Conservation (phyloP, 2,113 vertebrate species). For the Myrmophylax atrothorax region DNA sequence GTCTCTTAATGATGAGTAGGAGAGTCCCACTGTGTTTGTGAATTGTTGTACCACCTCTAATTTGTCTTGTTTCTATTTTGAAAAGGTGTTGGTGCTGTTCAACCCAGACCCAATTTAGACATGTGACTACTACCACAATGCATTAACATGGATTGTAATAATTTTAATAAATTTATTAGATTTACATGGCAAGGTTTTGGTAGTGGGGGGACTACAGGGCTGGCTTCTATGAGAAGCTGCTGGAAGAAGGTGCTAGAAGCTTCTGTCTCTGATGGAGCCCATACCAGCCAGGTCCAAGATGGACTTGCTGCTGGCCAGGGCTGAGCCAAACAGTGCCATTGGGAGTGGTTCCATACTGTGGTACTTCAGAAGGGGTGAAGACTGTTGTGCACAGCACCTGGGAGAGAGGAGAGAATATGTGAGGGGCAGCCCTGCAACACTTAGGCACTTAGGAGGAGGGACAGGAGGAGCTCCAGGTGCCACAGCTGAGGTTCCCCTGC, state of each 20-base stretch:
- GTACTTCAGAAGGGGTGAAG: not conserved
- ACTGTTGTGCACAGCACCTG: not conserved
- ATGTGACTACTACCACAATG: not conserved
- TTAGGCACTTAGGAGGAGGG: not conserved
- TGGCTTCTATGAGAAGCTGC: not conserved
- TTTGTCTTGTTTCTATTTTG: not conserved
- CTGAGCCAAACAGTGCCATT: not conserved
- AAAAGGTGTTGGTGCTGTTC: not conserved
- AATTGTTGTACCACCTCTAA: not conserved
- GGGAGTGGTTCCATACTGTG: not conserved
- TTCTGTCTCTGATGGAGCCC: not conserved
- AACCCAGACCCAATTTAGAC: not conserved
- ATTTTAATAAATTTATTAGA: not conserved
- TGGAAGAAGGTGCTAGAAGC: not conserved
- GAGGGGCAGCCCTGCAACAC: not conserved
- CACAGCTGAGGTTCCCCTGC: not conserved
- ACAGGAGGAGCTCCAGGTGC: rapidly evolving
- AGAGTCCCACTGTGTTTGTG: not conserved
- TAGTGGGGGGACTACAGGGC: not conserved
- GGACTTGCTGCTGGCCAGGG: rapidly evolving
- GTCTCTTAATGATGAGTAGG: not conserved
- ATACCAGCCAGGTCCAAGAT: not conserved
- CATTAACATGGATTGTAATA: not conserved
- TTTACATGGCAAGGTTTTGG: not conserved
- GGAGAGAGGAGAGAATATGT: not conserved